phyloP scores from a whole-genome alignment of 2,888 invertebrate species.

The Blastobasis adustella region DNA sequence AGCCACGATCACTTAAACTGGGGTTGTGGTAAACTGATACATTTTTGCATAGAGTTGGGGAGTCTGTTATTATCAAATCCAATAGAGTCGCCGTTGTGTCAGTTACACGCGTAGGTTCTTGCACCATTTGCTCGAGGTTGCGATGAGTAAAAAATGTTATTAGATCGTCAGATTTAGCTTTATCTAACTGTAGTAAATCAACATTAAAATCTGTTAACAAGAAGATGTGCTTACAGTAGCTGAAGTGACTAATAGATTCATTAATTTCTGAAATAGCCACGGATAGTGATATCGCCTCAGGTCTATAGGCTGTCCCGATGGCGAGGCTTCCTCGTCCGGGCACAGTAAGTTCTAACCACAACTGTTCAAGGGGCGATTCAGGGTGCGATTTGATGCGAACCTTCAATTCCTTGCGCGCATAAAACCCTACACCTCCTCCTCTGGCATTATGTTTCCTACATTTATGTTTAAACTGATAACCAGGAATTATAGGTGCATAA shows the following conservation, averaged over 20 bases:
- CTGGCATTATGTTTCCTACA: no score
- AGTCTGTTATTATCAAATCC: not conserved
- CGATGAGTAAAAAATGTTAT: not conserved
- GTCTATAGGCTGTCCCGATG: not conserved
- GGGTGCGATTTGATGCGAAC: no score
- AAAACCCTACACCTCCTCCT: no score
- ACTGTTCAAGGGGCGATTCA: no score
- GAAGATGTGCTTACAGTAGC: not conserved
- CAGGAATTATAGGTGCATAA: not conserved
- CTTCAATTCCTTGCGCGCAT: no score
- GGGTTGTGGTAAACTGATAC: not conserved
- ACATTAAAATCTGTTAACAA: not conserved
- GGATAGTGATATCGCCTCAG: not conserved
- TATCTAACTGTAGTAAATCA: not conserved
- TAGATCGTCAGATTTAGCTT: not conserved
- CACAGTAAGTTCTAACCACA: not conserved
- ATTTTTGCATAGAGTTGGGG: not conserved
- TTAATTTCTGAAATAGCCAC: not conserved
- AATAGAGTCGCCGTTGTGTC: not conserved
- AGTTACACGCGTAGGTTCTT: not conserved
- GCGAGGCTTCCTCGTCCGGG: not conserved
- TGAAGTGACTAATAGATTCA: not conserved
- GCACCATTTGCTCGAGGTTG: not conserved
- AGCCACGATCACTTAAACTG: not conserved
- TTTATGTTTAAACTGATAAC: no score